Conservation (phyloP, 2,888 invertebrate genomes). For the Mesochorus sp. region DNA sequence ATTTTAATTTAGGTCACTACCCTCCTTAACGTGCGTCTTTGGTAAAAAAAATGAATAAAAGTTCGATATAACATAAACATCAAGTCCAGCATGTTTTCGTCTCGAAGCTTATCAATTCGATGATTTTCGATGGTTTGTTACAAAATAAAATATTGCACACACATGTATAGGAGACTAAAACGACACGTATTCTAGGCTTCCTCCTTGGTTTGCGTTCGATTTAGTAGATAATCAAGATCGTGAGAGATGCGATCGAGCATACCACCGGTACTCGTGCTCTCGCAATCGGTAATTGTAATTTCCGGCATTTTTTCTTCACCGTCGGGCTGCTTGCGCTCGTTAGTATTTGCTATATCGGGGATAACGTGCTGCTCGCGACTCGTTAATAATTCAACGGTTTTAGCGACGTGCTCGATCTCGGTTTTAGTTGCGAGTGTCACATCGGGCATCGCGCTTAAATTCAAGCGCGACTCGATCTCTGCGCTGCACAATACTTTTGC, state of each 20-base stretch:
- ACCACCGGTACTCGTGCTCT: slow-evolving; percentile 80
- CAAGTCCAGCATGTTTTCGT: too few species aligned
- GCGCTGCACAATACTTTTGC: slow-evolving; percentile 77
- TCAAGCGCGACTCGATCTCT: slow-evolving; percentile 76
- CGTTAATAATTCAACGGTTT: slow-evolving; percentile 64
- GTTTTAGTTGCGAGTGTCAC: slow-evolving; percentile 77
- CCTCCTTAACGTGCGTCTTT: too few species aligned
- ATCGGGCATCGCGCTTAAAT: slow-evolving; percentile 76
- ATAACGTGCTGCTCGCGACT: slow-evolving; percentile 72
- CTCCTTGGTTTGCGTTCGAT: slow-evolving; percentile 84
- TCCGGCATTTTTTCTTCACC: slow-evolving; percentile 75
- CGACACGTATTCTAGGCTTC: slow-evolving; percentile 64
- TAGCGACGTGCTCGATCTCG: slow-evolving; percentile 64
- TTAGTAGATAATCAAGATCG: slow-evolving; percentile 91
- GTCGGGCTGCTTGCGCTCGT: slow-evolving; percentile 77
- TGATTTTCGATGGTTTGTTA: too few species aligned
- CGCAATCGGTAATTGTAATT: slow-evolving; percentile 71
- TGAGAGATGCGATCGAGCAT: slow-evolving; percentile 92
- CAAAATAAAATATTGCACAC: too few species aligned
- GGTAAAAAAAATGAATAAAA: too few species aligned
- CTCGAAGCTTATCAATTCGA: too few species aligned
- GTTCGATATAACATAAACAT: too few species aligned
- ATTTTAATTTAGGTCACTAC: too few species aligned
- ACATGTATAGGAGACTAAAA: background rate
- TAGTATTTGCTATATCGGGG: slow-evolving; percentile 79